Percentiles rank a stretch among this genome's conserved stretches.
phyloP scores from a whole-genome alignment of 2,888 invertebrate species.

The Acrobasis consociella region DNA sequence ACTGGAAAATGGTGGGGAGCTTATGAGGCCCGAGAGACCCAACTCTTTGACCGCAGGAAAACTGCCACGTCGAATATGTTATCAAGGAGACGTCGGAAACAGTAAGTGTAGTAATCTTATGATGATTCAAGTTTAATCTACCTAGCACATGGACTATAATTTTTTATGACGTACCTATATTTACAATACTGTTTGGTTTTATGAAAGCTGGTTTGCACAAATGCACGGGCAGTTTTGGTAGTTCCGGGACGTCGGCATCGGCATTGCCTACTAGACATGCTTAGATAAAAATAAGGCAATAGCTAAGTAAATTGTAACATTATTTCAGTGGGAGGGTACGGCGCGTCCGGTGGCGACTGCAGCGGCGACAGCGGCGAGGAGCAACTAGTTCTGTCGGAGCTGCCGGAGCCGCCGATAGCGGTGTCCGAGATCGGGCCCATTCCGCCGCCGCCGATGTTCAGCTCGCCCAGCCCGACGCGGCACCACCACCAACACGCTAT shows the following conservation, averaged over 20 bases:
- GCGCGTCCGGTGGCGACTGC: conserved; percentile 50
- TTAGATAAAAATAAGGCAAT: not conserved
- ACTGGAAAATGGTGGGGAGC: conserved; percentile 87
- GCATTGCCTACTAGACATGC: no score
- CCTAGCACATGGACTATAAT: no score
- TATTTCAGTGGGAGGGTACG: conserved; percentile 83
- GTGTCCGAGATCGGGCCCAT: conserved; percentile 96
- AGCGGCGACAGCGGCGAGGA: conserved; percentile 55
- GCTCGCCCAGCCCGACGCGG: conserved; percentile 90
- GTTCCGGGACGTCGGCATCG: no score
- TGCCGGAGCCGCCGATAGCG: conserved; percentile 96
- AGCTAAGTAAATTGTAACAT: conserved; percentile 3
- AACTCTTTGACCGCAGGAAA: conserved; percentile 90
- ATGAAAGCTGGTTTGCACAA: no score
- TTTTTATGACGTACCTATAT: no score
- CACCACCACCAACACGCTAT: conserved; percentile 47
- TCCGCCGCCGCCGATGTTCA: conserved; percentile 97
- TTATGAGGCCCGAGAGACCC: conserved; percentile 89
- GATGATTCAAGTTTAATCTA: not conserved
- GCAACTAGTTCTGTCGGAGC: conserved; percentile 90
- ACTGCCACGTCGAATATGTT: conserved; percentile 90
- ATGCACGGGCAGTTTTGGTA: no score
- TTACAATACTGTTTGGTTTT: no score
- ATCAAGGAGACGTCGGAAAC: conserved; percentile 87
- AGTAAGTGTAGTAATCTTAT: conserved; percentile 15